A percentile compares a stretch with the other conserved stretches of the same genome.
Conservation (phyloP, 2,113 vertebrate species). For the Psilopogon haemacephalus region DNA sequence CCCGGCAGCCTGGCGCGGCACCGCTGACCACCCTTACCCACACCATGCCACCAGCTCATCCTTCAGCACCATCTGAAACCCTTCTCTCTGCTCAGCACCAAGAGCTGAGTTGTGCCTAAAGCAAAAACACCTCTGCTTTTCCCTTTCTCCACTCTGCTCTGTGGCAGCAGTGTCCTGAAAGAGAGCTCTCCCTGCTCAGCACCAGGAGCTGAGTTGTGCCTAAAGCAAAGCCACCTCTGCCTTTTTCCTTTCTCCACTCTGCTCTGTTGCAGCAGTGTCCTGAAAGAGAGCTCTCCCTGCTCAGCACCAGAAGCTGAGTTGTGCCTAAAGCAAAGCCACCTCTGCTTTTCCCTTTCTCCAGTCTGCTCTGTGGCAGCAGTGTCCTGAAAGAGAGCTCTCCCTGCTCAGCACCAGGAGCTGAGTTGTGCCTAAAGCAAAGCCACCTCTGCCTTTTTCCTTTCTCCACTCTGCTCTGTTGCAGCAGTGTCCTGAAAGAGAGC, state of each 20-base stretch:
- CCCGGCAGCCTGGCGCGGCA: fast-evolving
- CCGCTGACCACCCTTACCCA: fast-evolving
- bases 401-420: not conserved
- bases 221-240: too few species aligned
- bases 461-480: not conserved
- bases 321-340: too few species aligned
- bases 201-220: fast-evolving
- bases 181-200: too few species aligned
- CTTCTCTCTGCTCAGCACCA: not conserved
- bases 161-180: too few species aligned
- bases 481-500: not conserved
- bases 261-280: not conserved
- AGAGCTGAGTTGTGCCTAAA: fast-evolving
- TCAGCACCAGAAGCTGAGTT: not conserved
- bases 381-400: not conserved
- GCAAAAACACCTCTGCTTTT: too few species aligned
- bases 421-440: too few species aligned
- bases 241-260: not conserved
- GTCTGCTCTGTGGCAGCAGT: not conserved
- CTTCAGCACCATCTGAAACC: fast-evolving
- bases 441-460: not conserved
- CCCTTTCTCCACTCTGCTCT: not conserved
- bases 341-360: not conserved
- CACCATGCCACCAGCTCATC: fast-evolving
- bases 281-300: not conserved